phyloP scores from a whole-genome alignment of 2,113 vertebrate genomes.

The zebrafish (Danio rerio) region DNA sequence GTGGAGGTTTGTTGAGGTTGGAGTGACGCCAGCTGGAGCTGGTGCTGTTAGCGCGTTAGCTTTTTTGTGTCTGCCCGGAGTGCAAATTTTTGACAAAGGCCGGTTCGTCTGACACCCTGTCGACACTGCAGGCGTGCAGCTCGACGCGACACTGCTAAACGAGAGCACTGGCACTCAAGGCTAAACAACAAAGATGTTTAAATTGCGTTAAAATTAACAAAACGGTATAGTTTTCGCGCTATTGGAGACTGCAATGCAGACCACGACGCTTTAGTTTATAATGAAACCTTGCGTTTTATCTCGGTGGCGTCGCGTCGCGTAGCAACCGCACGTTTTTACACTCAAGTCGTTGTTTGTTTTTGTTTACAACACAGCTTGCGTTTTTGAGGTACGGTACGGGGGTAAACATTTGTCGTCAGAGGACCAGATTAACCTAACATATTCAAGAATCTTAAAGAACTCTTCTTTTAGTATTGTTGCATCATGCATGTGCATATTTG shows the following conservation, averaged over 20 bases:
- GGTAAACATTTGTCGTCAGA: background rate
- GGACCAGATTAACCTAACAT: background rate
- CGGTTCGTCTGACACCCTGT: conserved; percentile 28
- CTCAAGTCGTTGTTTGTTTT: background rate
- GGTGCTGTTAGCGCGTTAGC: conserved; percentile 48
- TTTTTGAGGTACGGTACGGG: background rate
- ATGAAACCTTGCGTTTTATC: background rate
- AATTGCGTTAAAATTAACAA: background rate
- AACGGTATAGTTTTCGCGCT: background rate
- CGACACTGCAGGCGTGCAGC: background rate
- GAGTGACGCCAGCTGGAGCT: conserved; percentile 11
- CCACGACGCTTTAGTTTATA: background rate
- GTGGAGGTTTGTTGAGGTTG: background rate
- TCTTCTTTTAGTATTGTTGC: background rate
- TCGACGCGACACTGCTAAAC: background rate
- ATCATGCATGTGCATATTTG: background rate
- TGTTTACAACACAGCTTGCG: background rate
- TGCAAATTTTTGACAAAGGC: conserved; percentile 61
- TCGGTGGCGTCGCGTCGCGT: conserved; percentile 11
- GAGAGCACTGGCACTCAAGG: background rate
- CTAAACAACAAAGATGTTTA: background rate
- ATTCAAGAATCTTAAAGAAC: background rate
- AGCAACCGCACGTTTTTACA: conserved; percentile 5
- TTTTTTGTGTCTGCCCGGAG: conserved; percentile 58
- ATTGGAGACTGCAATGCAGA: background rate